Percentiles rank a stretch among this genome's conserved stretches.
Conservation (phyloP, 2,113 vertebrate species). For the Rostratula benghalensis region DNA sequence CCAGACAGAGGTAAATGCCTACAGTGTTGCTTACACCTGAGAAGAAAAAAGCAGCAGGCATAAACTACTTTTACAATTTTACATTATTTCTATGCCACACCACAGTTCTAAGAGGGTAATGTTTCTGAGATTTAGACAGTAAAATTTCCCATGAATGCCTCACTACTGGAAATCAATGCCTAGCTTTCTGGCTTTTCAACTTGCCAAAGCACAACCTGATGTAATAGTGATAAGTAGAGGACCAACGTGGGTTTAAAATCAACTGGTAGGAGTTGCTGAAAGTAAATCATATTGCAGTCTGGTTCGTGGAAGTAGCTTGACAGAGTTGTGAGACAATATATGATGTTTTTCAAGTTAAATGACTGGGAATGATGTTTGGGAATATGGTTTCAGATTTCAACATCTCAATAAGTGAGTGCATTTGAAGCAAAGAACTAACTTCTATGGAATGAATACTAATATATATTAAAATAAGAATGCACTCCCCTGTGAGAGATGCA, state of each 20-base stretch:
- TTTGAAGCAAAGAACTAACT: neutral
- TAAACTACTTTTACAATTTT: neutral
- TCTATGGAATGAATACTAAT: neutral
- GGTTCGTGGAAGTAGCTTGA: neutral
- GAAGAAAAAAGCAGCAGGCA: neutral
- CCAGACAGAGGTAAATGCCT: neutral
- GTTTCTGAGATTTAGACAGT: neutral
- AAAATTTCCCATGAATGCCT: neutral
- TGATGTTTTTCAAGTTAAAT: neutral
- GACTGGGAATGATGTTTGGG: neutral
- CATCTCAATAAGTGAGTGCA: neutral
- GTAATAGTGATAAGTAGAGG: neutral
- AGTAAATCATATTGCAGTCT: neutral
- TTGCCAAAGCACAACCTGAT: neutral
- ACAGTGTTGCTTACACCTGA: neutral
- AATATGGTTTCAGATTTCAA: neutral
- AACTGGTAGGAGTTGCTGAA: neutral
- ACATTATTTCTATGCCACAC: neutral
- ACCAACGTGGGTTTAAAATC: rapidly evolving
- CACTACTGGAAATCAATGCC: neutral
- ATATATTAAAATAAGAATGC: rapidly evolving
- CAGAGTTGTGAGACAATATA: neutral
- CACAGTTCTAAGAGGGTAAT: neutral
- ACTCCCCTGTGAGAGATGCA: rapidly evolving
- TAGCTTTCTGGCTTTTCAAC: neutral